phyloP scores from a whole-genome alignment of 2,888 invertebrate genomes.

The Dusona sp. region DNA sequence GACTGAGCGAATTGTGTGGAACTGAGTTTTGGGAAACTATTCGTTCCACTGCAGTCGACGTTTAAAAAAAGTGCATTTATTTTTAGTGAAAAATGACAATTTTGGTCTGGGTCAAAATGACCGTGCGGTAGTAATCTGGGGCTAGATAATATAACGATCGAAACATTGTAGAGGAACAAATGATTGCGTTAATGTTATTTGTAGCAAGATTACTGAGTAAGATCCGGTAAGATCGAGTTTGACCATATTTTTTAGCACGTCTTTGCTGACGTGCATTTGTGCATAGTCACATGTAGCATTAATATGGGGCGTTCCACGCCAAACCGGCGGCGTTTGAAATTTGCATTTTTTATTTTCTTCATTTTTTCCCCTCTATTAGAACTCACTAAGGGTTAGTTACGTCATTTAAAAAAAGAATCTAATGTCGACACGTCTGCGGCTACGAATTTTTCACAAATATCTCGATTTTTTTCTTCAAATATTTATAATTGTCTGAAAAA shows the following conservation, averaged over 20 bases:
- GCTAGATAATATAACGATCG: not conserved
- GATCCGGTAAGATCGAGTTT: conserved; percentile 27
- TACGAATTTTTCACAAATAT: no score
- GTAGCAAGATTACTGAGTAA: conserved; percentile 24
- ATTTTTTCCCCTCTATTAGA: no score
- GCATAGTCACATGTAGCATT: conserved; percentile 12
- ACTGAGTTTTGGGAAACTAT: not conserved
- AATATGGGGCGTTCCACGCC: no score
- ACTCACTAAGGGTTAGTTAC: no score
- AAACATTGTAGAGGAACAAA: not conserved
- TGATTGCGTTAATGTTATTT: not conserved
- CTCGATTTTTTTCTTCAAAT: no score
- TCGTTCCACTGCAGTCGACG: not conserved
- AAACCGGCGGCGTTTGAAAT: no score
- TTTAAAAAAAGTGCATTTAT: not conserved
- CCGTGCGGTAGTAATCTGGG: not conserved
- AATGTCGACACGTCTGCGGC: no score
- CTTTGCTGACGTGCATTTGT: not conserved
- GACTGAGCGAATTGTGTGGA: no score
- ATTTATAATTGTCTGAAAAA: no score
- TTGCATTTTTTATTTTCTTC: not conserved
- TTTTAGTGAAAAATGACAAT: not conserved
- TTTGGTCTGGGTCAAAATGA: not conserved
- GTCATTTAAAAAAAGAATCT: no score
- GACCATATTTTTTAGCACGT: conserved; percentile 13